Percentiles rank a stretch among this genome's conserved stretches.
phyloP scores from a whole-genome alignment of 64 coral and sea anemone genomes.

The Montipora foliosa region DNA sequence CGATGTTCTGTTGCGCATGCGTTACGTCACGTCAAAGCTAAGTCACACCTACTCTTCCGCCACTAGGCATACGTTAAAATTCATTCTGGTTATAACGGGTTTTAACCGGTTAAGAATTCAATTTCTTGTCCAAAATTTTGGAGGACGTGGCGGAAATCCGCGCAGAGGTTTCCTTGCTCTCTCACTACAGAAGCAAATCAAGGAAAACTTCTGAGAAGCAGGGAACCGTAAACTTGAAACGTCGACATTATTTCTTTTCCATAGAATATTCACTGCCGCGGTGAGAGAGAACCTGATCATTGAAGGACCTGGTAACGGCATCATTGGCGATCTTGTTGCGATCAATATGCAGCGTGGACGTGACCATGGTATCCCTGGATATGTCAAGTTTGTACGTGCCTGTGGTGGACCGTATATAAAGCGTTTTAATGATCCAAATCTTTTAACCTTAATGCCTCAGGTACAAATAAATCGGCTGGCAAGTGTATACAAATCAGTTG shows the following conservation, averaged over 20 bases:
- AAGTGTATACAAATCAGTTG: background rate
- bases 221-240: too few species aligned
- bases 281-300: background rate
- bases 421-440: conserved; percentile 56
- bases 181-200: too few species aligned
- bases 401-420: conserved; percentile 60
- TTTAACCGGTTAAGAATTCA: too few species aligned
- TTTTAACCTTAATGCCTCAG: background rate
- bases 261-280: background rate
- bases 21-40: too few species aligned
- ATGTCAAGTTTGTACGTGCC: conserved; percentile 63
- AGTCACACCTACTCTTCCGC: too few species aligned
- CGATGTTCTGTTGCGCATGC: too few species aligned
- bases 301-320: background rate
- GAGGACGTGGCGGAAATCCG: too few species aligned
- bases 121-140: too few species aligned
- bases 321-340: conserved; percentile 76
- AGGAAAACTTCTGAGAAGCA: too few species aligned
- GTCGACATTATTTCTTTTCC: background rate
- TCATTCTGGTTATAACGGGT: too few species aligned
- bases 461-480: background rate
- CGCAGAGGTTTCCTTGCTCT: too few species aligned
- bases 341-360: conserved; percentile 84
- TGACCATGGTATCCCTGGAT: conserved; percentile 87
- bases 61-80: too few species aligned